These are phyloP conservation scores for Hemithea aestivaria DNA, from an alignment of 2,888 invertebrate genomes.

Conservation along the genomic window DNA sequence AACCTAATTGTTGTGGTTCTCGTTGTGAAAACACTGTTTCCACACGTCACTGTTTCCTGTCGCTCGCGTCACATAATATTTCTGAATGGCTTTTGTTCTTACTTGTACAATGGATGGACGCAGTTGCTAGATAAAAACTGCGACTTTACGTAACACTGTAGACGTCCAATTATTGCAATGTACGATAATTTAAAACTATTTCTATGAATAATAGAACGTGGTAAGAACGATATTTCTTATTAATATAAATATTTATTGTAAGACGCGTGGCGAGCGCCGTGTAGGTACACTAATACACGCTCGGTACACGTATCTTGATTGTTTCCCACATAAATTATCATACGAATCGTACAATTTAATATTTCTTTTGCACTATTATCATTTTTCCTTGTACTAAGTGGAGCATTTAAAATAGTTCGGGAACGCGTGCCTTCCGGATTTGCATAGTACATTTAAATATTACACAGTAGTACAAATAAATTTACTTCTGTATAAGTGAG, in stretches of 20 bases:
- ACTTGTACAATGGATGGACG: conserved; percentile 56
- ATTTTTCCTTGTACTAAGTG: conserved; percentile 61
- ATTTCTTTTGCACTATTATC: conserved; percentile 60
- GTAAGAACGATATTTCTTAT: conserved; percentile 19
- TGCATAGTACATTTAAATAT: conserved; percentile 44
- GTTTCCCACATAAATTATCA: conserved; percentile 66
- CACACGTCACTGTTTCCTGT: conserved; percentile 67
- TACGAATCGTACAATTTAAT: conserved; percentile 62
- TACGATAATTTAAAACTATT: conserved; percentile 5
- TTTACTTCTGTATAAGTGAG: no score
- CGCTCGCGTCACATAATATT: conserved; percentile 58
- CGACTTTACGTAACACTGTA: neutral
- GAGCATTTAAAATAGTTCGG: conserved; percentile 55
- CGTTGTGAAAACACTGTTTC: conserved; percentile 62
- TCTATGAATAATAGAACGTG: conserved; percentile 4
- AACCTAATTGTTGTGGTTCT: conserved; percentile 67
- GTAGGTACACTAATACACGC: conserved; percentile 40
- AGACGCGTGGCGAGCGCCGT: conserved; percentile 46
- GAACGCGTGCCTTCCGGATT: conserved; percentile 55
- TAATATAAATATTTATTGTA: conserved; percentile 39
- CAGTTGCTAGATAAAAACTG: conserved; percentile 39
- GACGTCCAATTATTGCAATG: conserved; percentile 2
- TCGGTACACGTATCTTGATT: conserved; percentile 43
- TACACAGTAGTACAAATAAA: conserved; percentile 31
- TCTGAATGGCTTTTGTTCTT: conserved; percentile 76